Percentiles rank a stretch among this genome's conserved stretches.
Evolutionary conservation across 2,113 vertebrate species (phyloP).

Genomic region (Neofelis nebulosa): DNA sequence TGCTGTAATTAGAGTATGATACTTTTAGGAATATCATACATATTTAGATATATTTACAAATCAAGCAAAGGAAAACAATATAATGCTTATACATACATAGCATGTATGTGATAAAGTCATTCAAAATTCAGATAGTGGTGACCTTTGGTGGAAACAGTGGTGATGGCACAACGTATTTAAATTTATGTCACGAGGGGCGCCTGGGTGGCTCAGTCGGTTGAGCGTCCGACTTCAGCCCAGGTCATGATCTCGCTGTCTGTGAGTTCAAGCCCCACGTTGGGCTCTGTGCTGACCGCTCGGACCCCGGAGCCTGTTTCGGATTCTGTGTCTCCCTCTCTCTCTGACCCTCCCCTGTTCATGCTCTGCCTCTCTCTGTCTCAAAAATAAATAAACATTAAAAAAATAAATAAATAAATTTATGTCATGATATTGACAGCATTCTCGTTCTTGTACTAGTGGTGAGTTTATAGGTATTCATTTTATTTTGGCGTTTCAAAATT

Average conservation of each 20-base stretch:
- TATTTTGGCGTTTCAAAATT: neutral
- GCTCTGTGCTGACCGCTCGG: too few relatives aligned
- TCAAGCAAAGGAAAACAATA: neutral
- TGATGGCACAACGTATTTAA: neutral
- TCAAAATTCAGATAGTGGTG: neutral
- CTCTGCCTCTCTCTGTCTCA: too few relatives aligned
- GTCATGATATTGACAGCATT: neutral
- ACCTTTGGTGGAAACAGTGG: neutral
- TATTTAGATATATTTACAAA: neutral
- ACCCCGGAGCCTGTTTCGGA: too few relatives aligned
- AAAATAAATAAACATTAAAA: too few relatives aligned
- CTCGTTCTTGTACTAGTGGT: neutral
- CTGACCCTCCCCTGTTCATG: too few relatives aligned
- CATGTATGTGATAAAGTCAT: neutral
- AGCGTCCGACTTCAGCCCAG: too few relatives aligned
- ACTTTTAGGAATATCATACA: neutral
- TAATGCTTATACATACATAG: neutral
- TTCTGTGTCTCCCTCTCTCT: too few relatives aligned
- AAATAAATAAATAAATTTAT: neutral
- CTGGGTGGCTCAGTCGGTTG: too few relatives aligned
- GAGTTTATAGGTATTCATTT: neutral
- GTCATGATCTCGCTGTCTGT: too few relatives aligned
- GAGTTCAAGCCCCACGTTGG: too few relatives aligned
- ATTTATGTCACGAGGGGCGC: neutral
- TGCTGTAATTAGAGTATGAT: neutral